Conservation (phyloP, 2,888 invertebrate genomes). For the Amblyteles armatorius region DNA sequence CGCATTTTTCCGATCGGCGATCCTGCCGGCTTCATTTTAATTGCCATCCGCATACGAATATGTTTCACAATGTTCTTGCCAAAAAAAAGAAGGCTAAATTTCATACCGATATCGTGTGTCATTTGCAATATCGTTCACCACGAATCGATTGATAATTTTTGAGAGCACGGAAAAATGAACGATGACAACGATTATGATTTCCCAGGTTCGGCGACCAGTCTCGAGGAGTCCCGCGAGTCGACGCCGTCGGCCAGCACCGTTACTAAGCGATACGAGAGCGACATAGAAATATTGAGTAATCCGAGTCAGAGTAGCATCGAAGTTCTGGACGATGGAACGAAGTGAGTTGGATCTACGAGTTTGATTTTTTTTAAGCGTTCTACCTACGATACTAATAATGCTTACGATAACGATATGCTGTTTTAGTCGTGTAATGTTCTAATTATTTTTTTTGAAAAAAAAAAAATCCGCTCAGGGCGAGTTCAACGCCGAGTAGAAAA, state of each 20-base stretch:
- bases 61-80: background rate
- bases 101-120: background rate
- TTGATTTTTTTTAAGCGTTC: background rate
- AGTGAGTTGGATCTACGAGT: conserved; percentile 75
- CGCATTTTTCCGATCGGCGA: background rate
- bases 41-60: background rate
- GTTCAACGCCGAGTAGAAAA: conserved; percentile 83
- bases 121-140: conserved; percentile 4
- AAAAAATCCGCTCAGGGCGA: conserved; percentile 73
- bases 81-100: conserved; percentile 7
- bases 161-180: conserved; percentile 14
- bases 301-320: conserved; percentile 91
- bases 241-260: conserved; percentile 80
- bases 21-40: conserved; percentile 1
- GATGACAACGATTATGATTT: conserved; percentile 38
- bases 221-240: conserved; percentile 83
- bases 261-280: conserved; percentile 86
- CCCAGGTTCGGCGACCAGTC: conserved; percentile 84
- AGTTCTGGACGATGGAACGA: conserved; percentile 86
- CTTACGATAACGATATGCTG: conserved; percentile 13
- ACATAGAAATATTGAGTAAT: conserved; percentile 90
- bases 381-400: conserved; percentile 30
- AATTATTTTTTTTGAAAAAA: conserved; percentile 37
- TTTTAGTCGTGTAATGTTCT: conserved; percentile 19
- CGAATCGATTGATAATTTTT: background rate